phyloP scores from a whole-genome alignment of 1,140 invertebrate genomes.

The Teleogryllus occipitalis region DNA sequence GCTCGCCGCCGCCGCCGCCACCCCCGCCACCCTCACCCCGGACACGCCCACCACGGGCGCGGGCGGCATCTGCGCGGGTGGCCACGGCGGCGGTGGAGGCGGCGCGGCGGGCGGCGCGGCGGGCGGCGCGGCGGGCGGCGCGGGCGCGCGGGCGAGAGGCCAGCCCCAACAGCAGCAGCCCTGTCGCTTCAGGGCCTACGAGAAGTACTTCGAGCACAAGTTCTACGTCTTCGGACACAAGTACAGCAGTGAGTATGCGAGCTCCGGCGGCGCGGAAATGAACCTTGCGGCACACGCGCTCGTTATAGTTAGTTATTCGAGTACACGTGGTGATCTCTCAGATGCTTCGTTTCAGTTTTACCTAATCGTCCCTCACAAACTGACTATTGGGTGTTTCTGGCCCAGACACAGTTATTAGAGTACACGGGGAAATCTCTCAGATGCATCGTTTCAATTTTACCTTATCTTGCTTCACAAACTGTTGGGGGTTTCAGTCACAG shows the following conservation, averaged over 20 bases:
- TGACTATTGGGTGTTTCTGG: no score
- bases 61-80: not conserved
- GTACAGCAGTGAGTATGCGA: slow-evolving; percentile 31
- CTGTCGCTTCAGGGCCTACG: slow-evolving; percentile 25
- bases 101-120: not conserved
- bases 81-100: not conserved
- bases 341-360: no score
- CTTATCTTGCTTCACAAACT: no score
- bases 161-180: not conserved
- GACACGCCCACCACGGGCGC: not conserved
- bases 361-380: no score
- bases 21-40: not conserved
- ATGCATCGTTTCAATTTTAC: no score
- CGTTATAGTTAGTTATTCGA: no score
- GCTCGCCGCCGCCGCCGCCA: not conserved
- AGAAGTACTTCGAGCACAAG: slow-evolving; percentile 34
- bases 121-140: not conserved
- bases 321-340: no score
- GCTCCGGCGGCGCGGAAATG: no score
- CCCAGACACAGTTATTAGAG: no score
- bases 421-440: no score
- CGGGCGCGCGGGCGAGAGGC: not conserved
- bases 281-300: no score
- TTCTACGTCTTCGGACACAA: slow-evolving; percentile 34
- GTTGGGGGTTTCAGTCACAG: no score